These are phyloP conservation scores for Jaculus jaculus DNA, from an alignment of 2,113 vertebrate genomes.

Conservation along the genomic window DNA sequence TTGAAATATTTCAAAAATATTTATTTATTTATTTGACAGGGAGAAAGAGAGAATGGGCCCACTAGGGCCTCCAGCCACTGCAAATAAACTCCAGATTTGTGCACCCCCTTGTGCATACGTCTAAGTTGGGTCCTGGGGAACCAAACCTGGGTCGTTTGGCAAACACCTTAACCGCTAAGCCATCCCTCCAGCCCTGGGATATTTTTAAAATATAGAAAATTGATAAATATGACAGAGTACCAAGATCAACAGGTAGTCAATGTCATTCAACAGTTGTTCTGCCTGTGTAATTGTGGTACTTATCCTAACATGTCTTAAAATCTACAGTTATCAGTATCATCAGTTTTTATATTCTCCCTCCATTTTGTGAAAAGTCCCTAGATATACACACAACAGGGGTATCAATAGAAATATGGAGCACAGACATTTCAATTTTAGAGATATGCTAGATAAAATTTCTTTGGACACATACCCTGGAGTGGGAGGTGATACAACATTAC, in stretches of 20 bases:
- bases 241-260: background rate
- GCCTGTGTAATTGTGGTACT: background rate
- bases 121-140: too few relatives aligned
- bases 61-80: too few relatives aligned
- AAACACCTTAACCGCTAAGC: too few relatives aligned
- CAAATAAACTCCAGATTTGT: too few relatives aligned
- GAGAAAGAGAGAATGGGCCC: too few relatives aligned
- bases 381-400: background rate
- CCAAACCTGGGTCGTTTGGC: too few relatives aligned
- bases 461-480: background rate
- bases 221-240: conserved; percentile 6
- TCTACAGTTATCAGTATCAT: background rate
- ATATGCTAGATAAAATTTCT: background rate
- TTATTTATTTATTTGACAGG: too few relatives aligned
- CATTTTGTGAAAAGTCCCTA: background rate
- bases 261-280: background rate
- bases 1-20: background rate
- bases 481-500: background rate
- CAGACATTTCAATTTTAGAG: background rate
- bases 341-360: background rate
- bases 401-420: background rate
- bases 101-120: too few relatives aligned
- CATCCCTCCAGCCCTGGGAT: too few relatives aligned
- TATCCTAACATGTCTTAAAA: background rate
- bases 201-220: conserved; percentile 3